A percentile compares a stretch with the other conserved stretches of the same genome.
phyloP scores from a whole-genome alignment of 2,797 vertebrate species.

The Phataginus tetradactyla region DNA sequence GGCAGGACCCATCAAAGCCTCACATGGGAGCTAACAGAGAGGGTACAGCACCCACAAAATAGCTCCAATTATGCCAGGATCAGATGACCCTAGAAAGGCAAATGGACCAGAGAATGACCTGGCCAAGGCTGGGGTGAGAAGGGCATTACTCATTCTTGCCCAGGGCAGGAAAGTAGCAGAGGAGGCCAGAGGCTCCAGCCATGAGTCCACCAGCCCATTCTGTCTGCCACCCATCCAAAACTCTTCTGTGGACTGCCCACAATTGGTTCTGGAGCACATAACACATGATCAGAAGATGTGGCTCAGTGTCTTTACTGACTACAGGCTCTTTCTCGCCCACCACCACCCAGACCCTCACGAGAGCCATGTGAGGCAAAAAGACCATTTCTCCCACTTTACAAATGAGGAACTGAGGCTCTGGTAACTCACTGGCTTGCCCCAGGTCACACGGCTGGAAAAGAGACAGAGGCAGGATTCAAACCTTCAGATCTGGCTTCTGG shows the following conservation, averaged over 20 bases:
- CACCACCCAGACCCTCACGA: neutral
- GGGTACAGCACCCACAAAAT: neutral
- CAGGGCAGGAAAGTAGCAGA: neutral
- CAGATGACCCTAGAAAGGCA: neutral
- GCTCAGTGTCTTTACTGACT: neutral
- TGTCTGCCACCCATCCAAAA: neutral
- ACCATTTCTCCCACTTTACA: neutral
- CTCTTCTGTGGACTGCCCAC: neutral
- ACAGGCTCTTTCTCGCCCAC: neutral
- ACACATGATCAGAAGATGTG: neutral
- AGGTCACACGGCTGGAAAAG: neutral
- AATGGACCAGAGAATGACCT: neutral
- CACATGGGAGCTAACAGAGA: neutral
- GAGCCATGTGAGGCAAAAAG: neutral
- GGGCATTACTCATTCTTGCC: neutral
- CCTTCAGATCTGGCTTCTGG: no score
- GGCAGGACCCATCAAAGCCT: neutral
- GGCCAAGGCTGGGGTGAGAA: neutral
- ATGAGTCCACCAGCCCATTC: neutral
- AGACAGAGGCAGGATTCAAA: neutral
- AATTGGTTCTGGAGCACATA: neutral
- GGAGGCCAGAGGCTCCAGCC: neutral
- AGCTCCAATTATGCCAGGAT: neutral
- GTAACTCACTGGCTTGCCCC: neutral
- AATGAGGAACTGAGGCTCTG: neutral